Conservation (phyloP, 2,888 invertebrate genomes). For the Andrena trimmerana region DNA sequence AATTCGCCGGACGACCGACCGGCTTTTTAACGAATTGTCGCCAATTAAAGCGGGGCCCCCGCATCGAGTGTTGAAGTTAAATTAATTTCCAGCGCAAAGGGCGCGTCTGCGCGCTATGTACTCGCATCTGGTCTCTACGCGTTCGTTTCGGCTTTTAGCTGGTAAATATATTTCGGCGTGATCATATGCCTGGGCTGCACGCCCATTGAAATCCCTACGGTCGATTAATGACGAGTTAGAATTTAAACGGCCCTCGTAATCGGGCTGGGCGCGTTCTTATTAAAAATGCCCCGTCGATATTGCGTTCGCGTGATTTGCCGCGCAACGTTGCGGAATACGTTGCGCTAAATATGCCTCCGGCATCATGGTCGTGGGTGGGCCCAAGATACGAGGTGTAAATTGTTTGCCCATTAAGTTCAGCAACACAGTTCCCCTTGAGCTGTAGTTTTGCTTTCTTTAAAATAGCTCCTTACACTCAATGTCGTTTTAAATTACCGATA, state of each 20-base stretch:
- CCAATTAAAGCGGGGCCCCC: conserved; percentile 23
- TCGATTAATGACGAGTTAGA: conserved; percentile 34
- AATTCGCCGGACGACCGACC: conserved; percentile 6
- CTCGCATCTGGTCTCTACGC: not conserved
- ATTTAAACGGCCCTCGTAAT: conserved; percentile 18
- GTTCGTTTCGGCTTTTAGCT: conserved; percentile 18
- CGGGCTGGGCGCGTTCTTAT: not conserved
- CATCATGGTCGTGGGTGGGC: not conserved
- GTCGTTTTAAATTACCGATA: too few relatives aligned
- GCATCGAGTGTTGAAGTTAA: conserved; percentile 15
- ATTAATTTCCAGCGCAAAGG: conserved; percentile 32
- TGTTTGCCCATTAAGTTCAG: not conserved
- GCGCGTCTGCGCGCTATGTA: not conserved
- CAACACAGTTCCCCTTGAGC: too few relatives aligned
- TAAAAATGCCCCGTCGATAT: conserved; percentile 6
- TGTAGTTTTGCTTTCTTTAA: too few relatives aligned
- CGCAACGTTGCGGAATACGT: not conserved
- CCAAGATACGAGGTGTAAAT: not conserved
- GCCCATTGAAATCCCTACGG: conserved; percentile 1
- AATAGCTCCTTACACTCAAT: too few relatives aligned
- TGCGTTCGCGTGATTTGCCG: conserved; percentile 1
- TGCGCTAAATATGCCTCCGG: not conserved
- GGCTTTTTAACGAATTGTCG: conserved; percentile 37
- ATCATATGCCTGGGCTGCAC: not conserved
- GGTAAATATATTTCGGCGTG: conserved; percentile 2